phyloP scores from a whole-genome alignment of 1,140 invertebrate genomes.

The Zaprionus davidi region DNA sequence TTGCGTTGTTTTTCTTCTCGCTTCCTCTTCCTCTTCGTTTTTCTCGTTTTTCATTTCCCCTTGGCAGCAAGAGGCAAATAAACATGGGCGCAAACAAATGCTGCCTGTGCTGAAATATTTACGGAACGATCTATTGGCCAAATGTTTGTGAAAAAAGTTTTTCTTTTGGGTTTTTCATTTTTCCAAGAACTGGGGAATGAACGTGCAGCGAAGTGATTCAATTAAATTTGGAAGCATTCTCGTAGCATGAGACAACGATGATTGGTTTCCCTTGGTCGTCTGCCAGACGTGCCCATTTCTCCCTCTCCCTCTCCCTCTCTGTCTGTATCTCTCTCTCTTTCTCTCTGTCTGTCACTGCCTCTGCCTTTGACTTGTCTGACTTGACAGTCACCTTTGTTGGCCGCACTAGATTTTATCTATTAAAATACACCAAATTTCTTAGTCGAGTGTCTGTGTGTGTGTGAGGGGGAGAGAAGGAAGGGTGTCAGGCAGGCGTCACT shows the following conservation, averaged over 20 bases:
- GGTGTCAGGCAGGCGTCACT: conserved; percentile 21
- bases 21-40: not conserved
- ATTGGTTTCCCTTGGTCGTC: conserved; percentile 43
- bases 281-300: conserved; percentile 33
- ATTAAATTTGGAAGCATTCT: conserved; percentile 60
- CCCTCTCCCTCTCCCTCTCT: not conserved
- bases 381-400: conserved; percentile 34
- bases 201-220: conserved; percentile 53
- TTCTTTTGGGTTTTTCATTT: not conserved
- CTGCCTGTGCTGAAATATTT: conserved; percentile 54
- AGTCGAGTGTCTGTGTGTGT: conserved; percentile 21
- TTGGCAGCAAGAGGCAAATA: conserved; percentile 54
- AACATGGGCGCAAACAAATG: conserved; percentile 47
- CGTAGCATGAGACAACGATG: conserved; percentile 42
- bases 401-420: conserved; percentile 65
- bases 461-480: not conserved
- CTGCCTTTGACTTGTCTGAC: conserved; percentile 30
- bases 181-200: conserved; percentile 9
- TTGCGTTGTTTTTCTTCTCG: not conserved
- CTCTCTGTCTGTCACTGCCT: not conserved
- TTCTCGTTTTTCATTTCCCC: conserved; percentile 9
- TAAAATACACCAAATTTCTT: conserved; percentile 64
- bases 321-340: not conserved
- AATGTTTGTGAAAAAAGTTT: conserved; percentile 40
- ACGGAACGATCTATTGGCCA: conserved; percentile 40